Base-by-base conservation (phyloP, 2,888 invertebrate species). In the Rhagophthalmus giganteus region DNA sequence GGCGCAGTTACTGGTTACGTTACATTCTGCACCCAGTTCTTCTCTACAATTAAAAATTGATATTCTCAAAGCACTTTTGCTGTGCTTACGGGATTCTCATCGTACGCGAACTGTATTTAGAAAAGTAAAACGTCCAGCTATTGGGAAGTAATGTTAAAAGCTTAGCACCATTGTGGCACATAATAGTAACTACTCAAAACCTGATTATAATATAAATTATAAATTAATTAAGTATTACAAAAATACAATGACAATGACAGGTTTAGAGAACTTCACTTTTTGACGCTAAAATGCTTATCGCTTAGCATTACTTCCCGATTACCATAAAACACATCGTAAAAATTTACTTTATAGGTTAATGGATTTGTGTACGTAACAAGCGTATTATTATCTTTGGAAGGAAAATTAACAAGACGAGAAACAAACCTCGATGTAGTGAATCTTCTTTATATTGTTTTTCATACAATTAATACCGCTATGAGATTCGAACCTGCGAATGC, bases 401-500 rank as follows among this genome's bases (percentile, higher is more conserved):
- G 91, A 5, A 86, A 86, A 68, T 76, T 94, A 13, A 79, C 79
- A 63, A 79, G 76, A 70, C 74, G 67, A 54, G 76, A 70, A 46
- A 56, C 61, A 2, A 65, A 72, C 61, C 65, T 75, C 1, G 90
- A 92, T 66, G 81, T 90, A 62, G 76, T 95, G 44, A 81, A 86
- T 37, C 75, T 96, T 45, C 78, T 96, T 48, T 87, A 90, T 68
- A 86, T 92, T 45, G 93, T 96, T 6, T 96, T 97, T 75, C 92
- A 93, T 69, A 94, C 95, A 0, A 84, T 99, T 60, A 92, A 94
- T 53, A 93, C 96, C 0, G 96, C 97, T 1, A 98, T 99, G 98
- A 81, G 99, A 62, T 99, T 96, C 72, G 99, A 99, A 74, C 99
- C 99, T 1, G 97, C 97, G 0, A 99, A 99, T 74, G 98, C 98